phyloP scores from a whole-genome alignment of 2,797 vertebrate species.

The Leuciscus waleckii region DNA sequence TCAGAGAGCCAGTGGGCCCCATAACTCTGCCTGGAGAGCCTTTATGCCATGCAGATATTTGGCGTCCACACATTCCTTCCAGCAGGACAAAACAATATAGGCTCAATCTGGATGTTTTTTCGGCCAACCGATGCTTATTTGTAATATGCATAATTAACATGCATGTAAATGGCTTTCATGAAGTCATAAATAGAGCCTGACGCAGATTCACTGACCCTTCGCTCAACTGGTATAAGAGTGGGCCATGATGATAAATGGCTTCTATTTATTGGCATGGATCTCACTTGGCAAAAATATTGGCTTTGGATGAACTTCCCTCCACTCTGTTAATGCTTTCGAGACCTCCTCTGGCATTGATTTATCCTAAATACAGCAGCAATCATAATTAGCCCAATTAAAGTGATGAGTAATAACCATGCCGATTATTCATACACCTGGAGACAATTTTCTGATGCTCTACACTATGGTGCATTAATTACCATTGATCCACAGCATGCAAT shows the following conservation, averaged over 20 bases:
- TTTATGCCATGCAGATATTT: slow-evolving; percentile 47
- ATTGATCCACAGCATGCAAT: slow-evolving; percentile 66
- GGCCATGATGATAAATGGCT: slow-evolving; percentile 78
- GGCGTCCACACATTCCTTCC: slow-evolving; percentile 47
- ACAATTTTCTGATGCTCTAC: slow-evolving; percentile 75
- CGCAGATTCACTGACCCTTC: slow-evolving; percentile 76
- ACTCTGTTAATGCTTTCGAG: slow-evolving; percentile 47
- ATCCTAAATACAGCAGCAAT: slow-evolving; percentile 62
- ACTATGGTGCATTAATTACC: slow-evolving; percentile 75
- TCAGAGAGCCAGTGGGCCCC: slow-evolving; percentile 73
- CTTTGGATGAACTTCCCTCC: slow-evolving; percentile 69
- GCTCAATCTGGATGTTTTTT: slow-evolving; percentile 19
- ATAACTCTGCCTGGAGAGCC: slow-evolving; percentile 46
- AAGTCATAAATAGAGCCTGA: slow-evolving; percentile 73
- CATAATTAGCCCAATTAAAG: slow-evolving; percentile 76
- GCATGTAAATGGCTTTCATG: slow-evolving; percentile 64
- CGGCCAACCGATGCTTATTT: neutral
- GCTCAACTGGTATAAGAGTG: slow-evolving; percentile 71
- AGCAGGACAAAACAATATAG: slow-evolving; percentile 25
- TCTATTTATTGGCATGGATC: slow-evolving; percentile 76
- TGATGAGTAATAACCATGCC: slow-evolving; percentile 72
- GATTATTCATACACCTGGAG: slow-evolving; percentile 78
- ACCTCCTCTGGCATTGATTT: slow-evolving; percentile 54
- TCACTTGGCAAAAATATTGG: slow-evolving; percentile 75
- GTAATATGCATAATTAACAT: slow-evolving; percentile 50